These are phyloP conservation scores for Hydractinia echinata DNA, from an alignment of 30 jellyfish, hydroid and myxozoan genomes.

Conservation along the genomic window DNA sequence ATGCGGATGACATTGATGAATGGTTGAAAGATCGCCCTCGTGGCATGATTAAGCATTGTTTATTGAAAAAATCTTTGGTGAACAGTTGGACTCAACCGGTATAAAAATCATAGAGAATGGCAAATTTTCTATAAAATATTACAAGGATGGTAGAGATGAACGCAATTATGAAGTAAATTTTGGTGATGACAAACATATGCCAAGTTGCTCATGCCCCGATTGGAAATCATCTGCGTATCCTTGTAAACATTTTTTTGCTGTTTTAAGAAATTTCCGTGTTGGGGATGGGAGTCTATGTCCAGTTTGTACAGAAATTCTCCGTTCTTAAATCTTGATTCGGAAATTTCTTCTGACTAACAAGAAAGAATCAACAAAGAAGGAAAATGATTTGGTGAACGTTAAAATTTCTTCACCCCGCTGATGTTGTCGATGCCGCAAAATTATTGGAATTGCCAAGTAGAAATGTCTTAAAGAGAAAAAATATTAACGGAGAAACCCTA, in stretches of 20 bases:
- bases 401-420: no score
- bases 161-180: background rate
- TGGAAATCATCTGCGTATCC: background rate
- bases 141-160: no score
- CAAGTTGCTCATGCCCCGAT: background rate
- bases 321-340: background rate
- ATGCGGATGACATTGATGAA: background rate
- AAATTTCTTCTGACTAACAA: background rate
- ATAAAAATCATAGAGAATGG: no score
- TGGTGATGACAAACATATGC: background rate
- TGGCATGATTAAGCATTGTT: background rate
- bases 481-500: no score
- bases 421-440: no score
- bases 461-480: no score
- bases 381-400: background rate
- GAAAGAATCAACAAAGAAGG: background rate
- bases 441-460: no score
- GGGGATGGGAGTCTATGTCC: background rate
- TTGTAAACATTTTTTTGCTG: background rate
- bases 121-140: no score
- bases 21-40: constrained; percentile 15
- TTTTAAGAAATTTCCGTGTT: background rate
- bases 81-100: background rate
- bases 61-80: background rate
- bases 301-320: background rate